These are phyloP conservation scores for Eristalis pertinax DNA, from an alignment of 2,888 invertebrate species.

Conservation along the genomic window DNA sequence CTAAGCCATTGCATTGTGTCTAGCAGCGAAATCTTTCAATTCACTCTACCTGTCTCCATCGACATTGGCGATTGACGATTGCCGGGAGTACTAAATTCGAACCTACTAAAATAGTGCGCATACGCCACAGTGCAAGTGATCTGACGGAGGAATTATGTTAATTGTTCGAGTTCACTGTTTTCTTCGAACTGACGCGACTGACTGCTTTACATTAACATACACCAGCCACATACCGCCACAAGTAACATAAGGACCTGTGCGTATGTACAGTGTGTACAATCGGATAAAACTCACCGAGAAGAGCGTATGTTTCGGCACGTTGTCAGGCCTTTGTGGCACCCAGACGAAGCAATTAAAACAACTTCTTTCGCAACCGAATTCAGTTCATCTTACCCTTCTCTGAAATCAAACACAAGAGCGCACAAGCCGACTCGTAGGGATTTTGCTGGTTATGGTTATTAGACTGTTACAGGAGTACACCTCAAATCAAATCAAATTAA, in stretches of 20 bases:
- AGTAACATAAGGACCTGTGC: no score
- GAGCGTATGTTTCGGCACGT: background rate
- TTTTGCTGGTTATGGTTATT: constrained; percentile 35
- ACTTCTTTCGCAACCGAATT: constrained; percentile 41
- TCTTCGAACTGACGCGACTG: no score
- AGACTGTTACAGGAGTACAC: constrained; percentile 41
- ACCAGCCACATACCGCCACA: no score
- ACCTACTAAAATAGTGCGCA: background rate
- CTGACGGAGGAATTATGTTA: background rate
- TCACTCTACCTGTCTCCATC: no score
- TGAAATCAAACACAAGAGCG: constrained; percentile 10
- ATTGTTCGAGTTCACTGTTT: no score
- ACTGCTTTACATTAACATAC: no score
- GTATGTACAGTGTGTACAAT: no score
- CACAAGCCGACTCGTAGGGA: background rate
- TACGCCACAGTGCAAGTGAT: background rate
- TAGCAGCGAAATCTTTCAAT: no score
- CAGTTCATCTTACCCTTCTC: constrained; percentile 37
- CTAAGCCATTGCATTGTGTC: no score
- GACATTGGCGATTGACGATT: no score
- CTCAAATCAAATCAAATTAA: constrained; percentile 68
- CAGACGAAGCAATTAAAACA: constrained; percentile 40
- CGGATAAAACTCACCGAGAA: background rate
- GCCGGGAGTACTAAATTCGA: no score
- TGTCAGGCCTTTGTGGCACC: constrained; percentile 34